These are phyloP conservation scores for Enteromius afrohamiltoni DNA, from an alignment of 2,797 vertebrate species.

Conservation along the genomic window DNA sequence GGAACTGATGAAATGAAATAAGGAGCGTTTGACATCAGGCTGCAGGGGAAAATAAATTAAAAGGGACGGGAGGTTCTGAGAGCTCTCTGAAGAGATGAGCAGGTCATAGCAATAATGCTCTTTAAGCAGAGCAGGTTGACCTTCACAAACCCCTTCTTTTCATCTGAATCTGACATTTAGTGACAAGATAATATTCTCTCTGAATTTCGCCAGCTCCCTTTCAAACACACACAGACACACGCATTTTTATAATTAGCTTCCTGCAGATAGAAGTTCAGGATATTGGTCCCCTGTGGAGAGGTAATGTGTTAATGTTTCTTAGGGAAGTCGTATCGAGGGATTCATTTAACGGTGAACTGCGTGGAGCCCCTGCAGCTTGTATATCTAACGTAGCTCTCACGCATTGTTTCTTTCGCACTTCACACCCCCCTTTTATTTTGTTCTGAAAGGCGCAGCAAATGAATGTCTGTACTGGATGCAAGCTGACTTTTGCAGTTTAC, in stretches of 20 bases:
- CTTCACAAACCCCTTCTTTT: conserved; percentile 43
- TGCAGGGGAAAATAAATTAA: conserved; percentile 25
- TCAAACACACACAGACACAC: conserved; percentile 41
- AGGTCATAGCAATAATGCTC: conserved; percentile 47
- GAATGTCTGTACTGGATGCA: not conserved
- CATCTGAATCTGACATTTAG: conserved; percentile 51
- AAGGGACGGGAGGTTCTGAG: conserved; percentile 14
- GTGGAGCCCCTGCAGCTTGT: conserved; percentile 26
- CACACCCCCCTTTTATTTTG: not conserved
- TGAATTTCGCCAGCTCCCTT: conserved; percentile 25
- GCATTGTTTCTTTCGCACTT: conserved; percentile 1
- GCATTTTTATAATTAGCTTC: conserved; percentile 59
- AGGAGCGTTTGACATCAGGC: conserved; percentile 26
- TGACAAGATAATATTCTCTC: conserved; percentile 56
- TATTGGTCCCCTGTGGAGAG: conserved; percentile 57
- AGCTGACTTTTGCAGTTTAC: not conserved
- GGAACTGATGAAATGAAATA: conserved; percentile 49
- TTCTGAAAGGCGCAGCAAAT: not conserved
- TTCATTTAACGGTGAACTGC: conserved; percentile 44
- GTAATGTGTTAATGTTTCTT: conserved; percentile 61
- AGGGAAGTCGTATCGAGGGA: conserved; percentile 43
- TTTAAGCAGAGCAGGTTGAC: conserved; percentile 52
- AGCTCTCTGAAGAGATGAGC: conserved; percentile 22
- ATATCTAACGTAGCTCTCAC: conserved; percentile 31
- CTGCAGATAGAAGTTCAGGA: conserved; percentile 60